Conservation (phyloP, 64 coral and sea anemone species). For the Acropora tenuis region DNA sequence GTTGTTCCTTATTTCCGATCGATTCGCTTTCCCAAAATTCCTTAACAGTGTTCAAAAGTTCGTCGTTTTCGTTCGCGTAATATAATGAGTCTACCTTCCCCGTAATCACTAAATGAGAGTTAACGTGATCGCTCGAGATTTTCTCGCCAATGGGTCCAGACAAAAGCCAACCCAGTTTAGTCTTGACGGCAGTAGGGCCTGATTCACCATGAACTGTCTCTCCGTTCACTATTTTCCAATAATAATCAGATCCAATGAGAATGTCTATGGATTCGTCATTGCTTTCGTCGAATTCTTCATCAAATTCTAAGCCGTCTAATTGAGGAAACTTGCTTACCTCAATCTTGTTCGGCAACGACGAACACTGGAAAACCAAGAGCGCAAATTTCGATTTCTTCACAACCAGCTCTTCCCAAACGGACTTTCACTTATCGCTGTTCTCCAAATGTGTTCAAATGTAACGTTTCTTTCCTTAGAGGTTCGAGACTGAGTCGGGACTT, state of each 20-base stretch:
- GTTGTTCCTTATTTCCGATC: too few species aligned
- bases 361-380: constrained; percentile 49
- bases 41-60: too few species aligned
- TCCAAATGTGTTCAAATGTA: constrained; percentile 68
- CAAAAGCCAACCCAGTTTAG: constrained; percentile 35
- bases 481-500: constrained; percentile 39
- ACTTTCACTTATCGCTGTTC: constrained; percentile 53
- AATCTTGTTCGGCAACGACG: constrained; percentile 30
- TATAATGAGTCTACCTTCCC: too few species aligned
- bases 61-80: too few species aligned
- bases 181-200: constrained; percentile 31
- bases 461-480: constrained; percentile 16
- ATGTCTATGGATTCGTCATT: constrained; percentile 25
- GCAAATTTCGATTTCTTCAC: constrained; percentile 56
- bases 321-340: constrained; percentile 43
- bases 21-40: too few species aligned
- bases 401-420: not conserved
- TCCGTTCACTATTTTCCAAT: constrained; percentile 32
- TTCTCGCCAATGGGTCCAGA: constrained; percentile 21
- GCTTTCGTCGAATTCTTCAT: constrained; percentile 34
- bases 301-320: constrained; percentile 40
- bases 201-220: constrained; percentile 6
- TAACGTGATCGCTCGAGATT: not conserved
- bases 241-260: constrained; percentile 40
- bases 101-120: too few species aligned